Evolutionary conservation across 2,888 invertebrate genomes (phyloP).

Genomic region (Phoenoteleia sp.): DNA sequence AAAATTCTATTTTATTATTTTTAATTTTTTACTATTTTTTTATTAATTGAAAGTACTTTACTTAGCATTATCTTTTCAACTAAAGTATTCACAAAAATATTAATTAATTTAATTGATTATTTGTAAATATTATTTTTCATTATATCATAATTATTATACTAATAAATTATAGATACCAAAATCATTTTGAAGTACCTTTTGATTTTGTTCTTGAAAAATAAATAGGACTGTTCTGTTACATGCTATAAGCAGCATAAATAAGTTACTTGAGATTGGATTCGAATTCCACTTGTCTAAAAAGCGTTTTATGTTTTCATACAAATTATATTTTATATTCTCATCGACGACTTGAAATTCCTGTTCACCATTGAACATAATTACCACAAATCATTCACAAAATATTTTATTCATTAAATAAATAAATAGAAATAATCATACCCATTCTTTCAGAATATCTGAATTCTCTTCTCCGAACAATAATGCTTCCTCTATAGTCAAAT

Average conservation of each 20-base stretch:
- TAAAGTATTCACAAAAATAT: too few species aligned
- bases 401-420: too few species aligned
- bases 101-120: background rate
- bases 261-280: constrained; percentile 83
- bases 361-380: too few species aligned
- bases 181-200: too few species aligned
- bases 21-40: too few species aligned
- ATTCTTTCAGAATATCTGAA: constrained; percentile 82
- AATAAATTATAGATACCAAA: too few species aligned
- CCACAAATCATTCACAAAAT: too few species aligned
- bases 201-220: constrained; percentile 86
- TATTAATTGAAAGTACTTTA: too few species aligned
- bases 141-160: too few species aligned
- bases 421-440: constrained; percentile 78
- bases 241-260: constrained; percentile 87
- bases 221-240: constrained; percentile 87
- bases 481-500: constrained; percentile 84
- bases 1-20: too few species aligned
- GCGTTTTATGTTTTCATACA: constrained; percentile 86
- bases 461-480: constrained; percentile 84
- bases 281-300: constrained; percentile 86
- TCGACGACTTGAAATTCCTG: constrained; percentile 87
- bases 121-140: background rate
- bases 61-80: background rate
- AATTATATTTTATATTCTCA: constrained; percentile 85